Conservation (phyloP, 2,113 vertebrate species). For the Fulmarus glacialis region DNA sequence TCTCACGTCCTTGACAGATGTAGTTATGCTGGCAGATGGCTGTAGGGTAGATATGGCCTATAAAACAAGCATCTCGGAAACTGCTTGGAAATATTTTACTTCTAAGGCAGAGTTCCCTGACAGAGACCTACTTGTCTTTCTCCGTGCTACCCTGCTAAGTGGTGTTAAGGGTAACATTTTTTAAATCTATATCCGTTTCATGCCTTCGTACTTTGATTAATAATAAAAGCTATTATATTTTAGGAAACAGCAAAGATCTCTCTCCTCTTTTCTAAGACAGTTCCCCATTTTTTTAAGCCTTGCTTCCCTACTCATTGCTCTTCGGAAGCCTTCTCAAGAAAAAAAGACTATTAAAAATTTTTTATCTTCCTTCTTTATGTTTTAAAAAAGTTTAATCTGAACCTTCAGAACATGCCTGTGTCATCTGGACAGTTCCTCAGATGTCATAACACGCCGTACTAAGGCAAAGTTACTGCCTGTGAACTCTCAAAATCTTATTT, state of each 20-base stretch:
- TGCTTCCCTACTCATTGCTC: neutral
- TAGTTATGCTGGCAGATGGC: neutral
- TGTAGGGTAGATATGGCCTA: neutral
- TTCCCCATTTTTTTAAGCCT: neutral
- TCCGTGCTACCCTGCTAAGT: neutral
- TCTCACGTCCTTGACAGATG: neutral
- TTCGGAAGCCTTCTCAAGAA: neutral
- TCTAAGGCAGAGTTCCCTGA: neutral
- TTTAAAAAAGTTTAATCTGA: neutral
- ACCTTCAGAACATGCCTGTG: neutral
- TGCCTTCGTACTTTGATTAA: neutral
- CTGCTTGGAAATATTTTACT: neutral
- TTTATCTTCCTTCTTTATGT: neutral
- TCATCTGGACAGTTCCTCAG: neutral
- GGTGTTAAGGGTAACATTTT: neutral
- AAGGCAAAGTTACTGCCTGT: neutral
- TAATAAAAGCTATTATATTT: neutral
- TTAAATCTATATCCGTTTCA: neutral
- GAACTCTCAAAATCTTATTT: neutral
- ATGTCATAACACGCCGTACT: accelerated
- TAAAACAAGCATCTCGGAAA: neutral
- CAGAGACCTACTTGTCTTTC: neutral
- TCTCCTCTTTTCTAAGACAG: neutral
- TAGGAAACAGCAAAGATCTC: neutral
- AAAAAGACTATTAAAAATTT: too few species aligned